A percentile compares a stretch with the other conserved stretches of the same genome.
Evolutionary conservation across 2,797 vertebrate genomes (phyloP).

Genomic region (Gymnothorax reevesii): DNA sequence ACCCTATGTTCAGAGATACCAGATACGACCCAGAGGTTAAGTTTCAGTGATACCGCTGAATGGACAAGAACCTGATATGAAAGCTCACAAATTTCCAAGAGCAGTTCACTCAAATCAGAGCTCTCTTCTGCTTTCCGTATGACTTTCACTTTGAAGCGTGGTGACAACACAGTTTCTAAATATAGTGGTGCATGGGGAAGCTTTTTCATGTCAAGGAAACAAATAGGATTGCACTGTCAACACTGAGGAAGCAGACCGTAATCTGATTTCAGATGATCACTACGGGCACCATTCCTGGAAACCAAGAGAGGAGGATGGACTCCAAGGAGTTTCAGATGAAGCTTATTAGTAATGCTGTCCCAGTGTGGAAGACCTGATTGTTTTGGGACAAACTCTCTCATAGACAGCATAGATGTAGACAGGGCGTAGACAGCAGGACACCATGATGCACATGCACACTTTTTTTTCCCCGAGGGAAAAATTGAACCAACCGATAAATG

Average conservation of each 20-base stretch:
- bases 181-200: conserved; percentile 35
- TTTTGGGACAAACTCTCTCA: neutral
- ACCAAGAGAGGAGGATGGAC: conserved; percentile 6
- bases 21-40: conserved; percentile 36
- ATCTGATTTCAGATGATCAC: conserved; percentile 45
- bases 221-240: conserved; percentile 44
- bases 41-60: conserved; percentile 66
- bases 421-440: too few species aligned
- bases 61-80: conserved; percentile 56
- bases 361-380: neutral
- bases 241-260: conserved; percentile 23
- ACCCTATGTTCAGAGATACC: conserved; percentile 52
- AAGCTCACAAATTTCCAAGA: conserved; percentile 53
- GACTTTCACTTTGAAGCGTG: conserved; percentile 57
- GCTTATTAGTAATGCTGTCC: neutral
- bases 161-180: conserved; percentile 33
- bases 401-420: too few species aligned
- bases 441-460: too few species aligned
- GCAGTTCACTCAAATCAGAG: conserved; percentile 52
- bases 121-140: conserved; percentile 63
- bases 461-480: too few species aligned
- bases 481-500: too few species aligned
- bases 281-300: conserved; percentile 22
- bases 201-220: conserved; percentile 39
- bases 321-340: neutral